These are phyloP conservation scores for Halocynthia roretzi DNA, from an alignment of 23 tunicate species.

Conservation along the genomic window DNA sequence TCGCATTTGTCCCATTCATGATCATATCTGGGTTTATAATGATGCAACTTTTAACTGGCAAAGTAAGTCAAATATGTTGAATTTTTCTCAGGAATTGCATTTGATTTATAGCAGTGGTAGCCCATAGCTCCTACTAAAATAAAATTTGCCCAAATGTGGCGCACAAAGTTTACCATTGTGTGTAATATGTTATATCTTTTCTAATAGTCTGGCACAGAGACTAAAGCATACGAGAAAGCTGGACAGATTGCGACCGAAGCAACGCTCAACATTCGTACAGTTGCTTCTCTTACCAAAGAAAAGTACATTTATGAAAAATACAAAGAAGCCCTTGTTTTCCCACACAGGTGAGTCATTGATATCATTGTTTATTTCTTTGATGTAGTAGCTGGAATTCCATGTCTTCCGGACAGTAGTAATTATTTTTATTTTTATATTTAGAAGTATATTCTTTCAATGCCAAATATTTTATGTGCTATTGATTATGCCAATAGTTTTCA, in stretches of 20 bases:
- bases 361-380: not conserved
- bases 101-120: no score
- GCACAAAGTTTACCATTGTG: no score
- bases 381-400: no score
- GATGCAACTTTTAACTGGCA: slow-evolving; percentile 92
- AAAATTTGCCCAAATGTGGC: no score
- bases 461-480: no score
- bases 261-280: slow-evolving; percentile 88
- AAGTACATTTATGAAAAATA: slow-evolving; percentile 47
- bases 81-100: no score
- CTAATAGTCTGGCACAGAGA: slow-evolving; percentile 72
- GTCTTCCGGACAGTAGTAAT: no score
- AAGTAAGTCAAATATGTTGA: slow-evolving; percentile 30
- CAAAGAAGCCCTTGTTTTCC: slow-evolving; percentile 48
- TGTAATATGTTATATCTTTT: not conserved
- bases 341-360: slow-evolving; percentile 42
- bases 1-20: slow-evolving; percentile 97
- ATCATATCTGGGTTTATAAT: slow-evolving; percentile 76
- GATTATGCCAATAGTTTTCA: no score
- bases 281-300: slow-evolving; percentile 92
- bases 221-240: slow-evolving; percentile 91
- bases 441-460: no score
- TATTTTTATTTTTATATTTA: no score
- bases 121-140: no score
- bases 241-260: slow-evolving; percentile 95